A percentile compares a stretch with the other conserved stretches of the same genome.
Evolutionary conservation across 2,888 invertebrate genomes (phyloP).

Genomic region (Chaitophorus viminalis): DNA sequence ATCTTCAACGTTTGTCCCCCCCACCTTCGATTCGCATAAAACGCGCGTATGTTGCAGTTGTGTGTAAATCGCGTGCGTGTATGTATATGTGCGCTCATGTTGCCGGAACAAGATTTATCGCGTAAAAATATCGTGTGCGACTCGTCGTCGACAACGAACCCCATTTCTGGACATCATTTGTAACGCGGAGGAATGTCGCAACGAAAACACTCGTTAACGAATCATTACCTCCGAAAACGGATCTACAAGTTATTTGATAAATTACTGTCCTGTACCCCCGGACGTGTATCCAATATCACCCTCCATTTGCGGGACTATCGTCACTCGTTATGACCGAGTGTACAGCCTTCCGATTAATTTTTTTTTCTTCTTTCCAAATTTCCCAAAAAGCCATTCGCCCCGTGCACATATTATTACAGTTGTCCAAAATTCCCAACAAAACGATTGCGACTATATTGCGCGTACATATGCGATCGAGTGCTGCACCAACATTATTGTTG

Average conservation of each 20-base stretch:
- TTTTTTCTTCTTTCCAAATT: slow-evolving; percentile 26
- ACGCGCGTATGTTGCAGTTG: not conserved
- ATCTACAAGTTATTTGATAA: slow-evolving; percentile 61
- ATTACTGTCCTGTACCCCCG: slow-evolving; percentile 41
- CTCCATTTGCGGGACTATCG: slow-evolving; percentile 48
- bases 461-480: not conserved
- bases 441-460: not conserved
- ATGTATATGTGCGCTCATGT: no score
- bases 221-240: slow-evolving; percentile 59
- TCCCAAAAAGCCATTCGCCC: slow-evolving; percentile 39
- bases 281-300: slow-evolving; percentile 52
- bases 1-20: not conserved
- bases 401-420: not conserved
- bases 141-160: slow-evolving; percentile 1
- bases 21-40: no score
- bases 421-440: slow-evolving; percentile 35
- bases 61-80: not conserved
- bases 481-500: not conserved
- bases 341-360: slow-evolving; percentile 48
- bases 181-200: slow-evolving; percentile 53
- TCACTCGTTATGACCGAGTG: slow-evolving; percentile 33
- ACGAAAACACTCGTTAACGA: slow-evolving; percentile 59
- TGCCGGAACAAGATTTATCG: slow-evolving; percentile 36
- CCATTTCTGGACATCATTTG: slow-evolving; percentile 60
- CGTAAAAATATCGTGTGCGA: slow-evolving; percentile 29